Evolutionary conservation across 2,888 invertebrate genomes (phyloP), one percentile per base, ranked within the genome.

Genomic region (Dioctria rufipes): DNA sequence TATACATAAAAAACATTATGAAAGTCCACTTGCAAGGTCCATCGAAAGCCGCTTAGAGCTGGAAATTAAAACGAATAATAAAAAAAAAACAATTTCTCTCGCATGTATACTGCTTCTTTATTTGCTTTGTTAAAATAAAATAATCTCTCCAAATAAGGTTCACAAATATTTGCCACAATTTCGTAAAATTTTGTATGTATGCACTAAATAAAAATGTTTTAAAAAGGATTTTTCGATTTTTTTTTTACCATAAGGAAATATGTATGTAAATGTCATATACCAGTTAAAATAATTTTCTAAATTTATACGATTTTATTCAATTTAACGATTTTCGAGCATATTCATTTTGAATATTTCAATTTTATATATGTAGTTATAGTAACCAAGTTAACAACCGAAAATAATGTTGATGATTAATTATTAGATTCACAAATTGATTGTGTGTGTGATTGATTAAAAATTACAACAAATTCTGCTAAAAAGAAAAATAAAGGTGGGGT

Each of bases 391-490:
- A 25, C 25, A 25, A 25, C 25, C 25, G 25, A 25, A 25, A 25
- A 60, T 13, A 60, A 60, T 13, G 5, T 60, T 5, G 11, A 13
- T 60, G 11, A 8, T 25, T 25, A 5, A 13, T 60, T 8, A 60
- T 8, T 60, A 60, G 11, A 60, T 25, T 5, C 8, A 60, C n/a
- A 60, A 60, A 60, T n/a, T 8, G 11, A 60, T 8, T 60, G 13
- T 60, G 25, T n/a, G n/a, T 13, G n/a, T 5, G 5, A 60, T 60
- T 13, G 25, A 11, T 60, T 60, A 13, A 13, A 13, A 60, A 5
- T 60, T 43, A 46, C 42, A 46, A 37, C 39, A 71, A 71, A 71
- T 71, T 71, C 71, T 51, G 71, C 73, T 73, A 73, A 73, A 73
- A 73, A 25, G 25, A 25, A 25, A 25, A 25, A 25, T 25, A 43